Conservation (phyloP, 2,113 vertebrate species). For the Phylloscopus trochilus region DNA sequence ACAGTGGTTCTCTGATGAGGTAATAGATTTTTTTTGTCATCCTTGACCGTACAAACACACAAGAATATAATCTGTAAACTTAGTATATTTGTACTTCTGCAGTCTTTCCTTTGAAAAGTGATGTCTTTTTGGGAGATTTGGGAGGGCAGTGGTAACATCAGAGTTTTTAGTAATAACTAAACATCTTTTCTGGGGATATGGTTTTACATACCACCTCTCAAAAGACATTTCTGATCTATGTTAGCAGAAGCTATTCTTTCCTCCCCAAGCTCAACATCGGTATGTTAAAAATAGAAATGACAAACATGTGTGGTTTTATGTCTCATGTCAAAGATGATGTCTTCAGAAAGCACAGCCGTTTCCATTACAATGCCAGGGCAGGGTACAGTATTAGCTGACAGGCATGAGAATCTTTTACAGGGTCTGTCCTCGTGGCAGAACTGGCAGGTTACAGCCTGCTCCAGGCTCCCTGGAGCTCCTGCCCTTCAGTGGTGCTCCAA, state of each 20-base stretch:
- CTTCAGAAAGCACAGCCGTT: background rate
- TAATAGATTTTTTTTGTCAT: background rate
- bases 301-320: background rate
- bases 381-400: background rate
- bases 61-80: background rate
- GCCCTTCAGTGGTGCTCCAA: background rate
- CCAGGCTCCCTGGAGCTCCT: background rate
- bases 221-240: background rate
- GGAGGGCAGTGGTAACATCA: background rate
- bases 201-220: background rate
- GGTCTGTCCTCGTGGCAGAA: background rate
- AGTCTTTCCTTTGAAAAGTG: background rate
- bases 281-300: conserved; percentile 20
- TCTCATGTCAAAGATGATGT: background rate
- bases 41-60: background rate
- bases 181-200: background rate
- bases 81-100: background rate
- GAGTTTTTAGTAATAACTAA: background rate
- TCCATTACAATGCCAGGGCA: background rate
- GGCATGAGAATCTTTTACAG: background rate
- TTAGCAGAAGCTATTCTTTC: conserved; percentile 22
- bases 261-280: background rate
- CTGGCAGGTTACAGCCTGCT: background rate
- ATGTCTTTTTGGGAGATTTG: background rate
- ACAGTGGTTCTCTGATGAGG: background rate